Evolutionary conservation across 2,797 vertebrate species (phyloP).

Genomic region (Luscinia megarhynchos): DNA sequence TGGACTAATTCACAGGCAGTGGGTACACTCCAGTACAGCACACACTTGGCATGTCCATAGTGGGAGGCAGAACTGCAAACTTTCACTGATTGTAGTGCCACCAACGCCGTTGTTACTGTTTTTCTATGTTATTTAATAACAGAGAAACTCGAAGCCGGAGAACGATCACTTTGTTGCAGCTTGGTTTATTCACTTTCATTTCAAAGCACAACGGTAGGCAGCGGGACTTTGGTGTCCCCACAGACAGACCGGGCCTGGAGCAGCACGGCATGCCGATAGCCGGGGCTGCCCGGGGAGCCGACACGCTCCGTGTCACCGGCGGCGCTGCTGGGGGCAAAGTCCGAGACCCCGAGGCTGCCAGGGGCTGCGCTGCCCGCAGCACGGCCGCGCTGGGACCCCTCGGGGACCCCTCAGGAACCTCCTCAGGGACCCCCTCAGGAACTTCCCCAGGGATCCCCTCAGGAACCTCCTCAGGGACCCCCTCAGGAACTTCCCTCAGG

Average conservation of each 20-base stretch:
- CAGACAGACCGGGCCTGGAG: fast-evolving
- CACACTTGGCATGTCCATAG: fast-evolving
- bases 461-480: too few relatives aligned
- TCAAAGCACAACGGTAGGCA: fast-evolving
- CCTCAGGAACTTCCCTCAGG: too few relatives aligned
- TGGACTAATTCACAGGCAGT: fast-evolving
- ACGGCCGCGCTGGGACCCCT: neutral
- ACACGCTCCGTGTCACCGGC: neutral
- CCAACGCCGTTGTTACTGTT: fast-evolving
- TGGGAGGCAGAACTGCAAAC: neutral
- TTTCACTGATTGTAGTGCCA: fast-evolving
- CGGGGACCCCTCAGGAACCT: too few relatives aligned
- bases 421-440: too few relatives aligned
- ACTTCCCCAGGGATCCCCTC: too few relatives aligned
- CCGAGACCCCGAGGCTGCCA: neutral
- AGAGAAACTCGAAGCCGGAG: neutral
- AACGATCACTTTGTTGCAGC: neutral
- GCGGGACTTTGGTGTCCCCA: neutral
- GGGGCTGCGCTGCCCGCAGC: neutral
- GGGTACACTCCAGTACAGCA: neutral
- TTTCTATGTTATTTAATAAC: neutral
- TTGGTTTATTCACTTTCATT: neutral
- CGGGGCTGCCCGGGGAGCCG: neutral
- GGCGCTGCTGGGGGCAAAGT: neutral
- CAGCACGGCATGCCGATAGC: neutral